Conservation (phyloP, 2,113 vertebrate species). For the Phyllostomus hastatus region DNA sequence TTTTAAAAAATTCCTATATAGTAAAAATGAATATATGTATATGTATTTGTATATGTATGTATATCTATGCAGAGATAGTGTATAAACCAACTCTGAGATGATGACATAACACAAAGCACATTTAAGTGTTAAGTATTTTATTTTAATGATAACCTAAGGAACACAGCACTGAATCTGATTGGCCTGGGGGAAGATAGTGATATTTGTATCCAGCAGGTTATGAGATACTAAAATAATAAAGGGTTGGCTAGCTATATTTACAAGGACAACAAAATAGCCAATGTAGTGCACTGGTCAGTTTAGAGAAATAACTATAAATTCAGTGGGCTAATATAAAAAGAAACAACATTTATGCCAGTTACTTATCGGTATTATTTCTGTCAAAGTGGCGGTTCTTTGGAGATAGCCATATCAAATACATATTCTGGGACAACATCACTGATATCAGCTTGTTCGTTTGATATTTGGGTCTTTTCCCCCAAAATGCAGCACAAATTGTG, state of each 20-base stretch:
- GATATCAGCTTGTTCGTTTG: background rate
- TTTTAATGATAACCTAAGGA: background rate
- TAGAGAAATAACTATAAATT: conserved; percentile 25
- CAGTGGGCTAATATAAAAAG: background rate
- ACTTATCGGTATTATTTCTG: background rate
- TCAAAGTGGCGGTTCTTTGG: background rate
- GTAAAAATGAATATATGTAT: background rate
- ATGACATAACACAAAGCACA: background rate
- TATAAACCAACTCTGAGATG: background rate
- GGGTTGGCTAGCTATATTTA: background rate
- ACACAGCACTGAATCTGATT: background rate
- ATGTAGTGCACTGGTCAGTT: conserved; percentile 34
- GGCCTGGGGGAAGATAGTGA: background rate
- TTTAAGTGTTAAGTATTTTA: background rate
- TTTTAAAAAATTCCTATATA: background rate
- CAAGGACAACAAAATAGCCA: conserved; percentile 25
- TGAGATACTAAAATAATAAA: background rate
- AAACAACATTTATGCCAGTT: background rate
- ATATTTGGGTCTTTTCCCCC: background rate
- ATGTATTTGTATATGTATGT: background rate
- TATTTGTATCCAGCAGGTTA: background rate
- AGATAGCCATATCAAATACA: background rate
- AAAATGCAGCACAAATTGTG: background rate
- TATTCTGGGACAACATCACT: background rate
- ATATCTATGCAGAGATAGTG: background rate